These are phyloP conservation scores for Riparia riparia DNA, from an alignment of 2,113 vertebrate genomes.

Conservation along the genomic window DNA sequence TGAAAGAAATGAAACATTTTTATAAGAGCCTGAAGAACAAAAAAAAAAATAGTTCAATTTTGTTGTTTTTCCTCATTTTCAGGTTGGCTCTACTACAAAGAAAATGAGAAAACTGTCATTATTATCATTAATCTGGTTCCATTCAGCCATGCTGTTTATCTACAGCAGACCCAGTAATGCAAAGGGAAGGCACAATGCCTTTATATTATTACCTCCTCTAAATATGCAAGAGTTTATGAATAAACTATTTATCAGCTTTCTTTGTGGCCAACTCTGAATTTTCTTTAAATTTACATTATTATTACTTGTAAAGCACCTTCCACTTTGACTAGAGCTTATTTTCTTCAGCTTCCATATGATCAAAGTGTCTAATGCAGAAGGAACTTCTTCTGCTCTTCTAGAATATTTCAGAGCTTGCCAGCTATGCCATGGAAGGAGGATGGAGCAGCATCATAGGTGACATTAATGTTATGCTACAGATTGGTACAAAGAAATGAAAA, in stretches of 20 bases:
- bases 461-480: not conserved
- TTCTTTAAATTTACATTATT: constrained; percentile 53
- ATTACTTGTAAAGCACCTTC: not conserved
- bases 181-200: constrained; percentile 39
- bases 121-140: constrained; percentile 59
- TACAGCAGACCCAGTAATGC: constrained; percentile 41
- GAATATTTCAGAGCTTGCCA: constrained; percentile 13
- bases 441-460: not conserved
- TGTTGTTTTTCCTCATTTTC: constrained; percentile 43
- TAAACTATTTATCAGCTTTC: constrained; percentile 44
- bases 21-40: constrained; percentile 8
- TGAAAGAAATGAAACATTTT: constrained; percentile 3
- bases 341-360: not conserved
- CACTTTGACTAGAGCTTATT: not conserved
- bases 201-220: constrained; percentile 35
- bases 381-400: not conserved
- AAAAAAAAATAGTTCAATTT: constrained; percentile 47
- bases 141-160: constrained; percentile 56
- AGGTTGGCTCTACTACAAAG: constrained; percentile 34
- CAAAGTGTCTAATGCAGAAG: constrained; percentile 8
- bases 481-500: not conserved
- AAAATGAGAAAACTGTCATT: constrained; percentile 57
- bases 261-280: constrained; percentile 46
- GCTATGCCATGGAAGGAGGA: not conserved
- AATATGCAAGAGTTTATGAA: constrained; percentile 57